These are phyloP conservation scores for Girardinus metallicus DNA, from an alignment of 2,797 vertebrate species.

Conservation along the genomic window DNA sequence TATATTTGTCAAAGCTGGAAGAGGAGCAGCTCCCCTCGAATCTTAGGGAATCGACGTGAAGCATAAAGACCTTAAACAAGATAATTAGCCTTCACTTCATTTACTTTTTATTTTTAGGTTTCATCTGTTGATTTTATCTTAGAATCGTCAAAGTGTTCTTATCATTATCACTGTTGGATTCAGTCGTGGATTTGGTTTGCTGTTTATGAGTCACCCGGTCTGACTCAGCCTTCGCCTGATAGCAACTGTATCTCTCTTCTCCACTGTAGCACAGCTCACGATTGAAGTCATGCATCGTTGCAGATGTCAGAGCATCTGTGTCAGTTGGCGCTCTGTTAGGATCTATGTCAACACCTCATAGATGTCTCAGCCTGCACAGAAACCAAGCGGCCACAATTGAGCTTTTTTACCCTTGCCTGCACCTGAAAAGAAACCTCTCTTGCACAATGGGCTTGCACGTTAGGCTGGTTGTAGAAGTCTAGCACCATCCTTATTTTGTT, in stretches of 20 bases:
- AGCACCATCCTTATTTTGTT: conserved; percentile 70
- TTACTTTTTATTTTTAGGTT: not conserved
- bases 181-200: conserved; percentile 44
- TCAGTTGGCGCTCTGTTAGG: conserved; percentile 61
- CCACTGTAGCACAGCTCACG: conserved; percentile 54
- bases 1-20: not conserved
- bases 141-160: not conserved
- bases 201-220: conserved; percentile 40
- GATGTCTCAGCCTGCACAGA: conserved; percentile 68
- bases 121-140: not conserved
- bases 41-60: not conserved
- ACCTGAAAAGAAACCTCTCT: conserved; percentile 73
- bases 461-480: conserved; percentile 39
- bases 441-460: conserved; percentile 70
- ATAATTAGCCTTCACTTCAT: not conserved
- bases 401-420: conserved; percentile 77
- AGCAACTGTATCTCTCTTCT: conserved; percentile 44
- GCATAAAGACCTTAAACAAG: not conserved
- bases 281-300: conserved; percentile 71
- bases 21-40: not conserved
- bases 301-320: conserved; percentile 71
- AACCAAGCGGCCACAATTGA: conserved; percentile 48
- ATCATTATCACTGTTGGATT: not conserved
- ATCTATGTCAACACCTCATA: conserved; percentile 74
- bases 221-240: conserved; percentile 45